Evolutionary conservation across 1,140 invertebrate species (phyloP).

Genomic region (Matsumurasca onukii): DNA sequence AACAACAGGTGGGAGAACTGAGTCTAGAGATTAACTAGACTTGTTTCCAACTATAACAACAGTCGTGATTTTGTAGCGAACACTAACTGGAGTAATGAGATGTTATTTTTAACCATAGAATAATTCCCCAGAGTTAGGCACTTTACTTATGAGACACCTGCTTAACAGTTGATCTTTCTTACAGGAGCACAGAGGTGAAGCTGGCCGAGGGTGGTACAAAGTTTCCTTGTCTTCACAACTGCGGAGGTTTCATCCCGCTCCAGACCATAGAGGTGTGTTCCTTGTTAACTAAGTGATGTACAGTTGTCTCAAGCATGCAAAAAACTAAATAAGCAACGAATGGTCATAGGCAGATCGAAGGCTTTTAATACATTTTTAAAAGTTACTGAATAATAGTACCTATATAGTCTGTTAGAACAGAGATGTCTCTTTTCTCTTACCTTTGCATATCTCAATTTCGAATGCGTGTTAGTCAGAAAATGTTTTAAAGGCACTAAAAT

Average conservation of each 20-base stretch:
- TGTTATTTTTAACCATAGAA: no score
- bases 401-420: no score
- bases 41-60: no score
- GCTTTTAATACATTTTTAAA: neutral
- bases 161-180: no score
- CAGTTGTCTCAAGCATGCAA: neutral
- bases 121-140: no score
- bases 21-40: no score
- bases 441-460: neutral
- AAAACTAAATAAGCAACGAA: neutral
- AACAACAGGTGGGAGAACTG: no score
- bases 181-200: neutral
- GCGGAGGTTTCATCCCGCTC: conserved; percentile 10
- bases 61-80: no score
- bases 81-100: no score
- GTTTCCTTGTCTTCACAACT: conserved; percentile 25
- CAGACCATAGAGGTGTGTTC: conserved; percentile 14
- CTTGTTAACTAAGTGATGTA: neutral
- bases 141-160: no score
- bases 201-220: conserved; percentile 14
- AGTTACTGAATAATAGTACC: neutral
- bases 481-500: neutral
- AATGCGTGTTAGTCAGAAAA: neutral
- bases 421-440: neutral
- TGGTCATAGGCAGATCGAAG: neutral